These are phyloP conservation scores for Montipora foliosa DNA, from an alignment of 64 coral and sea anemone genomes.

Conservation along the genomic window DNA sequence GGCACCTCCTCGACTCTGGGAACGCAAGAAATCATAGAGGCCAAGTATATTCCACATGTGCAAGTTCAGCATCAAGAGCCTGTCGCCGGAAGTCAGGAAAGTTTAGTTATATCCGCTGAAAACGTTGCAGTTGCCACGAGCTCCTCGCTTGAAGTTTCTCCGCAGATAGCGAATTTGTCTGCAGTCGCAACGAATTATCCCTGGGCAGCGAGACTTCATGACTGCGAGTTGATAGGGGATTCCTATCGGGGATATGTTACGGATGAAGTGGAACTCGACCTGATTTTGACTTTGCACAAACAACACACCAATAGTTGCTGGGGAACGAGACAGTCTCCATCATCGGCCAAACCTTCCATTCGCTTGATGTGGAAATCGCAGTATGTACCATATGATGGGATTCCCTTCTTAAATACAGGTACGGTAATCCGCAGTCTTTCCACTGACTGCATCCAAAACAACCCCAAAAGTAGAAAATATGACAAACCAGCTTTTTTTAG, in stretches of 20 bases:
- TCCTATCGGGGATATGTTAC: slow-evolving; percentile 95
- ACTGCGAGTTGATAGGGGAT: slow-evolving; percentile 96
- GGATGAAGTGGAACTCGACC: slow-evolving; percentile 92
- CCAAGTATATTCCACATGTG: slow-evolving; percentile 47
- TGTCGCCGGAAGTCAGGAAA: slow-evolving; percentile 18
- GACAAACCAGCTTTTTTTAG: too few relatives aligned
- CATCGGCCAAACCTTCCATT: slow-evolving; percentile 96
- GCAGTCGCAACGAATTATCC: slow-evolving; percentile 66
- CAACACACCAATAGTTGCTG: slow-evolving; percentile 97
- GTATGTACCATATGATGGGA: slow-evolving; percentile 98
- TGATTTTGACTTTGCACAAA: slow-evolving; percentile 90
- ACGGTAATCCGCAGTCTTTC: background rate
- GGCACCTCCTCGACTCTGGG: slow-evolving; percentile 16
- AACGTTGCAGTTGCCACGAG: slow-evolving; percentile 35
- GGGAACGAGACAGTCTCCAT: slow-evolving; percentile 97
- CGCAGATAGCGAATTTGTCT: slow-evolving; percentile 37
- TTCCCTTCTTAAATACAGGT: slow-evolving; percentile 99
- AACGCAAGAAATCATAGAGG: slow-evolving; percentile 10
- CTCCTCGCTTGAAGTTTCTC: slow-evolving; percentile 52
- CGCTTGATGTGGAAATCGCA: slow-evolving; percentile 98
- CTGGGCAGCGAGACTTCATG: slow-evolving; percentile 89
- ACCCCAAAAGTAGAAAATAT: too few relatives aligned
- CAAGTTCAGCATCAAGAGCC: slow-evolving; percentile 56
- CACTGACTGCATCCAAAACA: background rate
- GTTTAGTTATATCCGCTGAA: slow-evolving; percentile 17